A percentile compares a stretch with the other conserved stretches of the same genome.
These are phyloP conservation scores for Sebastes diploproa DNA, from an alignment of 2,797 vertebrate genomes.

Conservation along the genomic window DNA sequence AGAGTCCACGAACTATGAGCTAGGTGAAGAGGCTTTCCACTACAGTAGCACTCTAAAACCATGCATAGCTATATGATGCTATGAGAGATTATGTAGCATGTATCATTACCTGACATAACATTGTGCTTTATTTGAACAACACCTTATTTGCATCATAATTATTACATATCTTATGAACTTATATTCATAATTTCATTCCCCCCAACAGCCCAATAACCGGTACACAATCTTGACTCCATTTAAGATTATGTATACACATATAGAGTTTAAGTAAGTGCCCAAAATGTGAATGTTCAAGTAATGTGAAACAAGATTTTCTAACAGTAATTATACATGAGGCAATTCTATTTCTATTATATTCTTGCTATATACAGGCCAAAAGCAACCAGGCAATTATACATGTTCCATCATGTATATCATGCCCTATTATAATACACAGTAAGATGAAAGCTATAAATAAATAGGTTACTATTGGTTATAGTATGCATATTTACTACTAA, in stretches of 20 bases:
- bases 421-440: slow-evolving; percentile 39
- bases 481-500: slow-evolving; percentile 39
- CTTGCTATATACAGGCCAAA: slow-evolving; percentile 63
- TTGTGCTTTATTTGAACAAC: slow-evolving; percentile 67
- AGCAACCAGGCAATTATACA: slow-evolving; percentile 35
- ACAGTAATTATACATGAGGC: slow-evolving; percentile 28
- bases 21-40: slow-evolving; percentile 60
- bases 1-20: slow-evolving; percentile 49
- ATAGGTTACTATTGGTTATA: slow-evolving; percentile 34
- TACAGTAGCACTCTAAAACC: slow-evolving; percentile 61
- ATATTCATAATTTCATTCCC: slow-evolving; percentile 3
- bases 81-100: slow-evolving; percentile 37
- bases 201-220: slow-evolving; percentile 16
- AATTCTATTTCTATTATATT: slow-evolving; percentile 50
- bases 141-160: slow-evolving; percentile 38
- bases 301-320: slow-evolving; percentile 49
- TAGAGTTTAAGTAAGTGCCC: slow-evolving; percentile 28
- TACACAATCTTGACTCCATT: slow-evolving; percentile 34
- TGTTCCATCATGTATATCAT: slow-evolving; percentile 28
- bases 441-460: slow-evolving; percentile 44
- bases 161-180: slow-evolving; percentile 21
- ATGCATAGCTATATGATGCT: slow-evolving; percentile 71
- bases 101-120: slow-evolving; percentile 43
- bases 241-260: slow-evolving; percentile 34
- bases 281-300: slow-evolving; percentile 50